Base-by-base conservation (phyloP, 2,113 vertebrate genomes). In the Ivindomyrus marchei region DNA sequence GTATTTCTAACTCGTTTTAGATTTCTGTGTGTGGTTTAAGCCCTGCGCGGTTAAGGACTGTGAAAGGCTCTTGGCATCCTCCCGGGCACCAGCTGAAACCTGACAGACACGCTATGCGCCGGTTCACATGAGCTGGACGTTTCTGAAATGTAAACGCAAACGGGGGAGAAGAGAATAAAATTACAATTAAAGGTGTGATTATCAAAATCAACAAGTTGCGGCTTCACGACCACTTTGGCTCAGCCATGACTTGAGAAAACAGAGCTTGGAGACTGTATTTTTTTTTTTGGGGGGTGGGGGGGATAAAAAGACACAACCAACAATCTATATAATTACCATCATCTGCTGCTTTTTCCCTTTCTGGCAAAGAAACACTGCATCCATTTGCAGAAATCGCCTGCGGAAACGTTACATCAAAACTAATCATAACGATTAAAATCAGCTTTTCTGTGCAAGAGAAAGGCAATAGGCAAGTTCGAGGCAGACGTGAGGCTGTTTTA, bases 371-470 rank as follows among this genome's bases (percentile, higher is more conserved):
- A 98, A 98, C 97, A 97, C 97, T 98, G 97, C 97, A 98, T 98
- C 98, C 98, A 99, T 99, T 99, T 98, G 97, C 96, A 97, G 97
- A 97, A 97, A 98, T 96, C 93, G 97, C 98, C 97, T 53, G 95
- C 92, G 98, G 98, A 96, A 97, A 97, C 96, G 97, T 98, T 98
- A 98, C 98, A 99, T 99, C 98, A 98, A 99, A 99, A 99, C 98
- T 99, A 99, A 99, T 99, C 98, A 99, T 98, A 98, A 98, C 98
- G 98, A 99, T 99, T 99, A 99, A 98, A 98, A 99, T 99, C 98
- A 98, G 98, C 97, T 98, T 97, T 98, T 97, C 97, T 97, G 97
- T 97, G 97, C 96, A 96, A 97, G 96, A 97, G 96, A 94, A 95
- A 96, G 96, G 96, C 96, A 96, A 97, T 95, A 97, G 96, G 97